These are phyloP conservation scores for Drosophila helvetica DNA, from an alignment of 2,888 invertebrate genomes.

Conservation along the genomic window DNA sequence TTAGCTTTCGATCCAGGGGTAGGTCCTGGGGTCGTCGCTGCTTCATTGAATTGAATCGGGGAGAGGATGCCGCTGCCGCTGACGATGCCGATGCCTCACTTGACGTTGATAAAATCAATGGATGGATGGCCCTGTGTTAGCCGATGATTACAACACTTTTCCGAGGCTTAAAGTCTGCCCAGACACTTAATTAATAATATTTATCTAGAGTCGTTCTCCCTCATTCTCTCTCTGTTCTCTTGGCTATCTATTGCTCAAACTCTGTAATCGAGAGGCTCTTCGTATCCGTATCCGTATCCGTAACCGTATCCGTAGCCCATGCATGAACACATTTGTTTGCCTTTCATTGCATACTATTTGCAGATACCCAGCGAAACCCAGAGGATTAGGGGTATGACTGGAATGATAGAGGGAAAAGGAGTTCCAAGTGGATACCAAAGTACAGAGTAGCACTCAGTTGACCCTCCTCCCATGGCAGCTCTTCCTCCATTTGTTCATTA, in stretches of 20 bases:
- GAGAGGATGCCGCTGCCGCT: not conserved
- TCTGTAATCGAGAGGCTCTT: slow-evolving; percentile 36
- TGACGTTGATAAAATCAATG: slow-evolving; percentile 53
- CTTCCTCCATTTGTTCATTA: slow-evolving; percentile 48
- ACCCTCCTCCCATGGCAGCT: no score
- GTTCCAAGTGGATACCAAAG: not conserved
- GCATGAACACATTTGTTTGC: slow-evolving; percentile 65
- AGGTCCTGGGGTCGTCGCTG: slow-evolving; percentile 43
- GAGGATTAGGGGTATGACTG: slow-evolving; percentile 18
- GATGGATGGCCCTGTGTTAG: slow-evolving; percentile 35
- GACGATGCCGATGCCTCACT: no score
- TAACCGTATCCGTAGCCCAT: slow-evolving; percentile 11
- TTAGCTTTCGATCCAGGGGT: slow-evolving; percentile 19
- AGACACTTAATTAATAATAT: slow-evolving; percentile 60
- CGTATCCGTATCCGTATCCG: no score
- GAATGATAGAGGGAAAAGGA: not conserved
- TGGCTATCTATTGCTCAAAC: slow-evolving; percentile 38
- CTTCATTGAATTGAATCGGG: slow-evolving; percentile 74
- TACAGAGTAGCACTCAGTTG: slow-evolving; percentile 11
- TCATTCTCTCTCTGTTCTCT: slow-evolving; percentile 2
- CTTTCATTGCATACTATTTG: slow-evolving; percentile 73
- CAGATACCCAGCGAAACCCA: slow-evolving; percentile 7
- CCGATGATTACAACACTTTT: slow-evolving; percentile 47
- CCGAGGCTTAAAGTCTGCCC: slow-evolving; percentile 36
- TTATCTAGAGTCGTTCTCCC: slow-evolving; percentile 35